A percentile compares a stretch with the other conserved stretches of the same genome.
These are phyloP conservation scores for Amazona finschi DNA, from an alignment of 2,797 vertebrate species.

Conservation along the genomic window DNA sequence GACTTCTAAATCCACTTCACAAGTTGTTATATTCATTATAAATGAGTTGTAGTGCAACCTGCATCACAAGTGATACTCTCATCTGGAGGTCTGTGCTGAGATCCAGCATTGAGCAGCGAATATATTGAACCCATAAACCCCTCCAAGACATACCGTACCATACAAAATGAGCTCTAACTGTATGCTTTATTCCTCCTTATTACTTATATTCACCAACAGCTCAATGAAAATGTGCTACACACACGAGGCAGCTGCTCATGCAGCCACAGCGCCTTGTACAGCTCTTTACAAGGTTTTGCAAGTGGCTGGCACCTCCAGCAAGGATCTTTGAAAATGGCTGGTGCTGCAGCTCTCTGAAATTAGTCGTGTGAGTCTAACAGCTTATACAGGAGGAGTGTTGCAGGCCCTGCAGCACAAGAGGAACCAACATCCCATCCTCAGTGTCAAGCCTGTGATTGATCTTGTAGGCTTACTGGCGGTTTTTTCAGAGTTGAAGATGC, in stretches of 20 bases:
- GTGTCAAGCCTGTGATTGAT: not conserved
- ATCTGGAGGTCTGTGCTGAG: slow-evolving; percentile 19
- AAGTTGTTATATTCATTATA: slow-evolving; percentile 59
- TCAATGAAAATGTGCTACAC: not conserved
- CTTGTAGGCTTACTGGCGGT: not conserved
- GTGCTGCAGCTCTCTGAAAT: not conserved
- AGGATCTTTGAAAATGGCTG: not conserved
- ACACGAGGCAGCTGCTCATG: not conserved
- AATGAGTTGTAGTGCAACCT: slow-evolving; percentile 48
- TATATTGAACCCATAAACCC: slow-evolving; percentile 46
- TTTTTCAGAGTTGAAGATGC: not conserved
- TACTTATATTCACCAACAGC: not conserved
- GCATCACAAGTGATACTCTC: slow-evolving; percentile 45
- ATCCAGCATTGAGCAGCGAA: not conserved
- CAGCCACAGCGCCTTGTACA: not conserved
- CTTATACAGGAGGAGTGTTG: not conserved
- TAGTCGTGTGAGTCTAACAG: not conserved
- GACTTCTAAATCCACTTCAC: slow-evolving; percentile 65
- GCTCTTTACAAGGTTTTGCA: not conserved
- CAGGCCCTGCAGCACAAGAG: not conserved
- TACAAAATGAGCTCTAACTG: slow-evolving; percentile 38
- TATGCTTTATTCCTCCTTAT: not conserved
- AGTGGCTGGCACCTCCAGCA: not conserved
- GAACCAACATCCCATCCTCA: fast-evolving
- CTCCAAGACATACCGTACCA: not conserved